A percentile compares a stretch with the other conserved stretches of the same genome.
Conservation (phyloP, 2,888 invertebrate genomes). For the Cryptocephalus moraei region DNA sequence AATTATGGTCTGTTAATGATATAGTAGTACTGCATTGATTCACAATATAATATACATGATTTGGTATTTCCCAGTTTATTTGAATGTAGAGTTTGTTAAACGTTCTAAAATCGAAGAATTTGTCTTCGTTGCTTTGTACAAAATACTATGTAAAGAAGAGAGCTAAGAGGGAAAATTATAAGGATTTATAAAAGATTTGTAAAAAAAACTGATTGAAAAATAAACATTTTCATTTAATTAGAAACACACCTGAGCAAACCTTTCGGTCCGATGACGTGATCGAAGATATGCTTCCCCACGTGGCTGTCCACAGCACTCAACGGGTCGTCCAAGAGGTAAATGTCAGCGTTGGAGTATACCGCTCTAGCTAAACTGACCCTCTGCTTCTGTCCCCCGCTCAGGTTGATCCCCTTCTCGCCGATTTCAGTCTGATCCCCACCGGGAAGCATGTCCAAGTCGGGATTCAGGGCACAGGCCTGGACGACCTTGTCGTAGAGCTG, state of each 20-base stretch:
- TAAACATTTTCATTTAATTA: too few species aligned
- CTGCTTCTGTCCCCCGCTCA: slow-evolving; percentile 84
- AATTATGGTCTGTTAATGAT: too few species aligned
- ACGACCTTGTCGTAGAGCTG: slow-evolving; percentile 20
- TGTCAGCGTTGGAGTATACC: slow-evolving; percentile 75
- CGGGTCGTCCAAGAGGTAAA: slow-evolving; percentile 91
- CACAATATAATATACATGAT: too few species aligned
- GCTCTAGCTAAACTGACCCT: slow-evolving; percentile 78
- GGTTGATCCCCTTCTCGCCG: slow-evolving; percentile 47
- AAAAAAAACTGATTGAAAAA: too few species aligned
- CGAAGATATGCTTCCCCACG: slow-evolving; percentile 55
- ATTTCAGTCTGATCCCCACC: slow-evolving; percentile 46
- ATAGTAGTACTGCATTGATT: too few species aligned
- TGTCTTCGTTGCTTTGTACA: too few species aligned
- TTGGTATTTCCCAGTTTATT: too few species aligned
- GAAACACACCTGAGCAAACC: slow-evolving; percentile 26
- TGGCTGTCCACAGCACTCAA: slow-evolving; percentile 91
- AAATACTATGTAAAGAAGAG: too few species aligned
- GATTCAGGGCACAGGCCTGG: slow-evolving; percentile 37
- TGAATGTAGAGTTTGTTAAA: too few species aligned
- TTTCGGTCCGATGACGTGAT: slow-evolving; percentile 37
- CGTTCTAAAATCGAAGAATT: too few species aligned
- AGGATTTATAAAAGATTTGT: too few species aligned
- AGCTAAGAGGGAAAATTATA: too few species aligned
- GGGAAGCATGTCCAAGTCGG: slow-evolving; percentile 42